Evolutionary conservation across 53 echinoderm and acorn worm species (phyloP).

Genomic region (Crossaster papposus): DNA sequence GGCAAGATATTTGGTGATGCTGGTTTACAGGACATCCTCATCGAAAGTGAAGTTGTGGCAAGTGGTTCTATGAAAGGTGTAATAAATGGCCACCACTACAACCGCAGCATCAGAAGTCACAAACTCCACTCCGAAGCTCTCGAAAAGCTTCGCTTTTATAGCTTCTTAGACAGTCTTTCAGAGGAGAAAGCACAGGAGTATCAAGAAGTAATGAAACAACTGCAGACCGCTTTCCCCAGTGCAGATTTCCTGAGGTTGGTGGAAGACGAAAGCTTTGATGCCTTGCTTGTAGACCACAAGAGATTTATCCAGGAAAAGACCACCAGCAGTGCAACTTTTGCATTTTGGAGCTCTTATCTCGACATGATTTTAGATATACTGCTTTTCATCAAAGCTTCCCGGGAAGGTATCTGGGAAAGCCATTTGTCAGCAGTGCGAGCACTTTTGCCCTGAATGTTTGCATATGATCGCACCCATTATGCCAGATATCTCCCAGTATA

Average conservation of each 20-base stretch:
- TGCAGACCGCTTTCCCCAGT: too few species aligned
- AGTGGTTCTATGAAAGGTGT: constrained; percentile 68
- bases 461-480: constrained; percentile 61
- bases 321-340: constrained; percentile 45
- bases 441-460: constrained; percentile 78
- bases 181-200: too few species aligned
- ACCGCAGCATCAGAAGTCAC: constrained; percentile 18
- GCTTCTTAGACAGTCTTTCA: constrained; percentile 1
- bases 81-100: constrained; percentile 43
- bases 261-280: too few species aligned
- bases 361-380: constrained; percentile 68
- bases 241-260: too few species aligned
- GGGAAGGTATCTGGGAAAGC: constrained; percentile 67
- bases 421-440: constrained; percentile 64
- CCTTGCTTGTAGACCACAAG: too few species aligned
- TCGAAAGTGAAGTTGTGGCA: constrained; percentile 72
- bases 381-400: constrained; percentile 67
- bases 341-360: constrained; percentile 65
- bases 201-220: too few species aligned
- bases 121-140: too few species aligned
- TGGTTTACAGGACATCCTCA: constrained; percentile 71
- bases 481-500: constrained; percentile 22
- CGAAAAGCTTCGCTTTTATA: too few species aligned
- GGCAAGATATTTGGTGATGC: constrained; percentile 76
- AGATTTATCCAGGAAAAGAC: too few species aligned